Base-by-base conservation (phyloP, 2,113 vertebrate species). In the Indri indri region DNA sequence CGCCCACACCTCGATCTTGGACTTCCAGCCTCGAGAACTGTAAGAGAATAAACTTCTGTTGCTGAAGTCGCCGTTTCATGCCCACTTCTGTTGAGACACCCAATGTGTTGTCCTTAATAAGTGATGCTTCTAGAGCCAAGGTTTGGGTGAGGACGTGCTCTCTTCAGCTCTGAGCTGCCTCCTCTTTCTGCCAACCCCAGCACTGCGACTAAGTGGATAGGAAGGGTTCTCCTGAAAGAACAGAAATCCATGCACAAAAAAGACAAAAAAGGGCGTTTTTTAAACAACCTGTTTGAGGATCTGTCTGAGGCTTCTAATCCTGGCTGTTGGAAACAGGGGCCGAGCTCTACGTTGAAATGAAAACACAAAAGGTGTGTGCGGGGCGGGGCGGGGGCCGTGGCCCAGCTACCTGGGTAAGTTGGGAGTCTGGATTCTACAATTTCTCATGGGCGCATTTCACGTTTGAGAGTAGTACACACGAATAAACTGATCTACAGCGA, bases 361-460 rank as follows among this genome's bases (percentile, higher is more conserved):
- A 37, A 37, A 71, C 54, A 34, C n/a, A 40, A 23, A 83, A 40
- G 40, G 6, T 13, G 6, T 0, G 6, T 2, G 12, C 0, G 27
- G 32, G 6, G 22, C 0, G 8, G 42, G 1, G 34, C 11, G 8
- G 23, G 8, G 12, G 6, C 34, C 10, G 5, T 23, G 3, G 59
- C 54, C 0, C 2, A 3, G 5, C 34, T 40, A 7, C 45, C 85
- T 18, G 57, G 57, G 12, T 52, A 52, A 50, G 37, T 7, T 0
- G 0, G n/a, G 66, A 18, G 68, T 89, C 50, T 34, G 34, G 37
- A 68, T 18, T 42, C 13, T 17, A 32, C 18, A 27, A n/a, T 45
- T 57, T 87, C 73, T n/a, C 8, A 0, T 1, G 37, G 1, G 18
- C 0, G 0, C 2, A 3, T 25, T 92, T 84, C 85, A 71, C 79